Base-by-base conservation (phyloP, 2,888 invertebrate genomes). In the Polydrusus tereticollis region DNA sequence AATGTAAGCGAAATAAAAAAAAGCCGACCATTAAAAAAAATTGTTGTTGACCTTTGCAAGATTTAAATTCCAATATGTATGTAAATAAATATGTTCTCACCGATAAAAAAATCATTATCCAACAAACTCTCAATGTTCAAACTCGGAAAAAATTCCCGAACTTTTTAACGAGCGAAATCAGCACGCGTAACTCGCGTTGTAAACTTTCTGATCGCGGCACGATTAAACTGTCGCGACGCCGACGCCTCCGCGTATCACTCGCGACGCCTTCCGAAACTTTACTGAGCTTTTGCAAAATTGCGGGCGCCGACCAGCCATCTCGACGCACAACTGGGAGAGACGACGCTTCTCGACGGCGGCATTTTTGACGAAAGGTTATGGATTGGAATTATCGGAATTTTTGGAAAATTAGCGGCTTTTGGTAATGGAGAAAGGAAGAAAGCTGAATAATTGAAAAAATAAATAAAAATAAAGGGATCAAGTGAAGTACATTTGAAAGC, bases 211-310 rank as follows among this genome's bases (percentile, higher is more conserved):
- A 36, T 41, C 58, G 12, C 29, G 58, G 29, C 29, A 10, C 52
- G 29, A 55, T 26, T 18, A 38, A 45, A 26, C 41, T 26, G 62
- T 20, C 45, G 14, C 29, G 62, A 45, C 62, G 62, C 14, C 26
- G 18, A 26, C 52, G 36, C 38, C 55, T 38, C 23, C n/a, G 7
- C 43, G 26, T 38, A 43, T 38, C 41, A 59, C 57, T 45, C 69
- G 69, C 72, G 50, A 67, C 67, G 68, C 68, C 57, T 41, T 36
- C 47, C 72, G 43, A 50, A 58, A 67, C 67, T 67, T 67, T 43
- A 72, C 72, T 72, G 72, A 69, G 69, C 72, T 38, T n/a, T 66
- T 63, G 36, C 68, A 60, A 69, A 64, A 41, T 38, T 38, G 72
- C 6, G 66, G 72, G 68, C 69, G 73, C 64, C 73, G 36, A 20